Base-by-base conservation (phyloP, 2,888 invertebrate species). In the Chorisops tibialis region DNA sequence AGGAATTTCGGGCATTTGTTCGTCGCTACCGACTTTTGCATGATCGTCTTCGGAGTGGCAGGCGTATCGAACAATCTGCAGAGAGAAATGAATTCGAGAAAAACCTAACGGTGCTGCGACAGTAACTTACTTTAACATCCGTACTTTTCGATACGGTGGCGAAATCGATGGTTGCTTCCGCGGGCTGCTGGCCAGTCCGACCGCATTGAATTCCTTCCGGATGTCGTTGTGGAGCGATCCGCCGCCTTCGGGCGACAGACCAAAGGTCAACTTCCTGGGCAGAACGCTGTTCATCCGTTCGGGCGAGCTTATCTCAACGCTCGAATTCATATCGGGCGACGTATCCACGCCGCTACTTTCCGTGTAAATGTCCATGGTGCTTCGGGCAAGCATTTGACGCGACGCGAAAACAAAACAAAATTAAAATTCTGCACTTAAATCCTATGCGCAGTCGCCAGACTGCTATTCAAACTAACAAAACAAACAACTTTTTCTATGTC, bases 31-130 rank as follows among this genome's bases (percentile, higher is more conserved):
- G 87, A 77, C 64, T 77, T 77, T 54, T 77, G 73, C 12, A 78
- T 67, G 30, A 93, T 81, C 0, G 91, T 91, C 79, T 91, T 92
- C 3, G 93, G 93, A 4, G 93, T 92, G 66, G 89, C 86, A 0
- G 93, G 93, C 54, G 89, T 89, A 79, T 93, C 92, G 72, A 91
- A 91, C 1, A 94, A 79, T 68, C 91, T 85, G 71, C 79, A 74
- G 74, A 35, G 11, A 41, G n/a, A 22, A 14, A 22, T 22, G 24
- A 14, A 35, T 50, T 35, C 3, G 35, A 12, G n/a, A 24, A 14
- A 30, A 30, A 50, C 4, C 11, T 7, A 1, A 12, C 5, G 38
- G 14, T 9, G 19, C 30, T 30, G 5, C 30, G 30, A 2, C n/a
- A 39, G 21, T 51, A 39, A 43, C 76, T 72, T 76, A 82, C 82